Percentiles rank a stretch among this genome's conserved stretches.
These are phyloP conservation scores for Polyploca ridens DNA, from an alignment of 2,888 invertebrate species.

Conservation along the genomic window DNA sequence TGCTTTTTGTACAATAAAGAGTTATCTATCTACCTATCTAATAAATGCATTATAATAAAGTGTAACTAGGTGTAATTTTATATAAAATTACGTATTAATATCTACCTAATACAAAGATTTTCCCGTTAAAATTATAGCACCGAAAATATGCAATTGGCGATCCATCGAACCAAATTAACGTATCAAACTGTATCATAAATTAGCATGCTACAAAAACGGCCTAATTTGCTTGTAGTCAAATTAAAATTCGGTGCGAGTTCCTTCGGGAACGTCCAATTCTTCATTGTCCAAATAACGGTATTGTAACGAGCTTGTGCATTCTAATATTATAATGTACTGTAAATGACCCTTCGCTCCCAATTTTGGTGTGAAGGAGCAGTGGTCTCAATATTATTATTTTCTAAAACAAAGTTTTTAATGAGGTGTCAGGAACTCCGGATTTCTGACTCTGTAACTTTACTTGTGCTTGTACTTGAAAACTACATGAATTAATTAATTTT, in stretches of 20 bases:
- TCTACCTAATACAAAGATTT: not conserved
- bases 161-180: conserved; percentile 21
- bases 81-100: no score
- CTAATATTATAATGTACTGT: conserved; percentile 60
- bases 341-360: conserved; percentile 52
- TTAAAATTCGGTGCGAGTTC: conserved; percentile 74
- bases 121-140: not conserved
- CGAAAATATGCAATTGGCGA: not conserved
- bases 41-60: no score
- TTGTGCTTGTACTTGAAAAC: no score
- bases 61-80: no score
- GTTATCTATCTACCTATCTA: no score
- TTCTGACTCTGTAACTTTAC: no score
- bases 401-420: no score
- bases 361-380: conserved; percentile 37
- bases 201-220: conserved; percentile 44
- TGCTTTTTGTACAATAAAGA: no score
- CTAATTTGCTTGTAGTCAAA: conserved; percentile 63
- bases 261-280: conserved; percentile 53
- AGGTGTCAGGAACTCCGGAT: no score
- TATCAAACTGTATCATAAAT: conserved; percentile 40
- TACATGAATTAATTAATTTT: no score
- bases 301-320: conserved; percentile 51
- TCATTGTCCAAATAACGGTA: conserved; percentile 64
- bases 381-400: not conserved